A percentile compares a stretch with the other conserved stretches of the same genome.
These are phyloP conservation scores for Myopa testacea DNA, from an alignment of 2,888 invertebrate species.

Conservation along the genomic window DNA sequence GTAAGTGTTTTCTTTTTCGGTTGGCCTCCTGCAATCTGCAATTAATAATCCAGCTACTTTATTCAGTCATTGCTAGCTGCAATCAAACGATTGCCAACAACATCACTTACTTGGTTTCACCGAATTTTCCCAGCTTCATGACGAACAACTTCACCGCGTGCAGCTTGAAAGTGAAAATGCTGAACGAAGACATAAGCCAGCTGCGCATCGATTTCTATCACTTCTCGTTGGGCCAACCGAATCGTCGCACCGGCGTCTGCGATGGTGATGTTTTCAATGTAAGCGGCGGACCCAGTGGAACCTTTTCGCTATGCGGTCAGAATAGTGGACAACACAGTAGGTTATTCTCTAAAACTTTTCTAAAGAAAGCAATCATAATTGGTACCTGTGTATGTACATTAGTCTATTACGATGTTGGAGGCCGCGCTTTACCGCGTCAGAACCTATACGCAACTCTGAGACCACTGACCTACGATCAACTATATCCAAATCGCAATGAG, in stretches of 20 bases:
- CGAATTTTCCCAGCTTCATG: slow-evolving; percentile 84
- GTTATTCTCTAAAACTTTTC: slow-evolving; percentile 53
- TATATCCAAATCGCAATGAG: slow-evolving; percentile 48
- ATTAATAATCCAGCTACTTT: background rate
- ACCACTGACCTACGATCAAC: slow-evolving; percentile 49
- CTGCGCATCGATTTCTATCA: slow-evolving; percentile 85
- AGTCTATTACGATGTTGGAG: slow-evolving; percentile 68
- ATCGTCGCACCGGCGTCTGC: slow-evolving; percentile 81
- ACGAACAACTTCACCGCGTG: slow-evolving; percentile 75
- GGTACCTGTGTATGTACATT: background rate
- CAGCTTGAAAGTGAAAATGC: slow-evolving; percentile 78
- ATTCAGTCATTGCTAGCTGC: slow-evolving; percentile 80
- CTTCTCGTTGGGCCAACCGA: slow-evolving; percentile 87
- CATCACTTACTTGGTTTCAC: slow-evolving; percentile 85
- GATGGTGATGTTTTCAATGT: slow-evolving; percentile 79
- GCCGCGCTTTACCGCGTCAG: slow-evolving; percentile 55
- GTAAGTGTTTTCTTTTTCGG: no score
- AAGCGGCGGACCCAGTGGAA: slow-evolving; percentile 71
- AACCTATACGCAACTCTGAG: slow-evolving; percentile 55
- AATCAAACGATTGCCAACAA: slow-evolving; percentile 80
- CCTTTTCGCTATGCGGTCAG: slow-evolving; percentile 80
- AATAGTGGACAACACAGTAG: slow-evolving; percentile 87
- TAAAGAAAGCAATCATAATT: background rate
- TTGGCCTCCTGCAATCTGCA: no score
- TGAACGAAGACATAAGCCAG: slow-evolving; percentile 84